phyloP scores from a whole-genome alignment of 1,140 invertebrate genomes.

The Homalodisca vitripennis region DNA sequence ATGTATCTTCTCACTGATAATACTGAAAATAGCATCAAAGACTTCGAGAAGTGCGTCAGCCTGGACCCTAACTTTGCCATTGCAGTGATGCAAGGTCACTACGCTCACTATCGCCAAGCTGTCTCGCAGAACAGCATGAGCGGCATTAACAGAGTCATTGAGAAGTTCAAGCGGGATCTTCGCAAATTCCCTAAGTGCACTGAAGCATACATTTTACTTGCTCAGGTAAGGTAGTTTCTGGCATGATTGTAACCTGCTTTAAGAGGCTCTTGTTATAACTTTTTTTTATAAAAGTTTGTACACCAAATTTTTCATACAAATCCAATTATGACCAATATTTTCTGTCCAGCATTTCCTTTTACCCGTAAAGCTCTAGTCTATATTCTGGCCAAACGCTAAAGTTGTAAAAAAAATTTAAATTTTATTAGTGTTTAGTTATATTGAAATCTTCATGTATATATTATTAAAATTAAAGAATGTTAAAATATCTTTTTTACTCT shows the following conservation, averaged over 20 bases:
- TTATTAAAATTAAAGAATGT: too few species aligned
- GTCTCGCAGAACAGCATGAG: slow-evolving; percentile 51
- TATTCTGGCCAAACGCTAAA: too few species aligned
- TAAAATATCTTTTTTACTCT: too few species aligned
- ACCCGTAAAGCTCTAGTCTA: too few species aligned
- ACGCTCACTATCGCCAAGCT: slow-evolving; percentile 75
- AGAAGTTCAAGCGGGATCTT: slow-evolving; percentile 71
- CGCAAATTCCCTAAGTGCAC: slow-evolving; percentile 78
- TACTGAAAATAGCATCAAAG: slow-evolving; percentile 71
- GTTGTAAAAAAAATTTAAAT: too few species aligned
- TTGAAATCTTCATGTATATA: too few species aligned
- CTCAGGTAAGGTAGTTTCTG: slow-evolving; percentile 57
- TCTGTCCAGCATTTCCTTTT: too few species aligned
- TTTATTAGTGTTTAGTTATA: too few species aligned
- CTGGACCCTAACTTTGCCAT: slow-evolving; percentile 80
- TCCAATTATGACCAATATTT: too few species aligned
- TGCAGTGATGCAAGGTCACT: slow-evolving; percentile 84
- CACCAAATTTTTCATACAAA: too few species aligned
- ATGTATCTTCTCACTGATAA: slow-evolving; percentile 79
- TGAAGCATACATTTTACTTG: slow-evolving; percentile 82
- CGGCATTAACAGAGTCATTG: slow-evolving; percentile 53
- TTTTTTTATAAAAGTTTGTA: too few species aligned
- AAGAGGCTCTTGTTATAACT: too few species aligned
- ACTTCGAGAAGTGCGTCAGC: slow-evolving; percentile 81
- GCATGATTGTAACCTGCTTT: slow-evolving; percentile 34